Base-by-base conservation (phyloP, 2,797 vertebrate genomes). In the Epinephelus awoara region DNA sequence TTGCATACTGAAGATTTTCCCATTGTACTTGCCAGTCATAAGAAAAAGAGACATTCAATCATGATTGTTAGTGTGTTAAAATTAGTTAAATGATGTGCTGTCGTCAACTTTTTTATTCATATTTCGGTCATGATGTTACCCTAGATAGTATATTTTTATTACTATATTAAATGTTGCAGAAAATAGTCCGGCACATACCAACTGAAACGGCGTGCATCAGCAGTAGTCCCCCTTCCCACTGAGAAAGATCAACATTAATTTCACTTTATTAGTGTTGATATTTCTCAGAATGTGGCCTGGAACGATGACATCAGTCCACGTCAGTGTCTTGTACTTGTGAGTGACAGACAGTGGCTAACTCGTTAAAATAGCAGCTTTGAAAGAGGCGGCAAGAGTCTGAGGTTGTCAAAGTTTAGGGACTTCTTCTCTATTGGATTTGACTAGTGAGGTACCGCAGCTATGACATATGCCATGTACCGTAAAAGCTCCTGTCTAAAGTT, bases 261-360 rank as follows among this genome's bases (percentile, higher is more conserved):
- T 82, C 12, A 72, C 68, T 92, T 93, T 90, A 91, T 85, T 89
- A 56, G 83, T 90, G 90, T 86, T 89, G 87, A 85, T 90, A 55
- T 87, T 93, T 91, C 85, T 83, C 80, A 75, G 73, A 85, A 85
- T 88, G 80, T 76, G 70, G 80, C 64, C 73, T 86, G 77, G 88
- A 93, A 74, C 52, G 72, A 62, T 89, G 88, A 92, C 92, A 82
- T 93, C 88, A 89, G 74, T 62, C 70, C 42, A 21, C 63, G 79
- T 89, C 81, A 46, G 14, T 75, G 74, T 78, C 74, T 64, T 74
- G 21, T 52, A 70, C 49, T 75, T 74, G 50, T 64, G 67, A 89
- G 72, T 85, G 89, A 90, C 82, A 82, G 77, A 84, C 85, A 40
- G 87, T 80, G 81, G 74, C 72, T 61, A n/a, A 23, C 71, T 84